A percentile compares a stretch with the other conserved stretches of the same genome.
Evolutionary conservation across 2,888 invertebrate species (phyloP).

Genomic region (Caenorhabditis angaria): DNA sequence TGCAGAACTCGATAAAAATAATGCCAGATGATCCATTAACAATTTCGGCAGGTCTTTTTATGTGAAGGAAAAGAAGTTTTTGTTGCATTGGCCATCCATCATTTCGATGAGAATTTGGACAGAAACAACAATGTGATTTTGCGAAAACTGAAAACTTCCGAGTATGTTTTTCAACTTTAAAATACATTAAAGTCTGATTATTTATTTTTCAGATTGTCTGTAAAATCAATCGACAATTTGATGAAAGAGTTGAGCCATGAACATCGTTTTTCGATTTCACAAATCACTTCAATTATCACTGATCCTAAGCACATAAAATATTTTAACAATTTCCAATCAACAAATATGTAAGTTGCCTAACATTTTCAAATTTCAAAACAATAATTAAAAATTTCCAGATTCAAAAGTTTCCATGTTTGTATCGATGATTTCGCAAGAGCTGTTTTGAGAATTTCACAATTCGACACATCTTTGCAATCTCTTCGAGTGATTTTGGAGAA

Average conservation of each 20-base stretch:
- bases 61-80: background rate
- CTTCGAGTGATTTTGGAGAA: background rate
- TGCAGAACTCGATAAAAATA: background rate
- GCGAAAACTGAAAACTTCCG: background rate
- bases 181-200: background rate
- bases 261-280: background rate
- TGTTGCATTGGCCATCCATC: constrained; percentile 3
- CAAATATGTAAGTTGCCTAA: background rate
- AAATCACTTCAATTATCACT: background rate
- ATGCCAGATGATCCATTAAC: background rate
- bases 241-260: background rate
- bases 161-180: background rate
- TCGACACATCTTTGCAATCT: background rate
- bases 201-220: background rate
- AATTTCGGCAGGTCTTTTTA: background rate
- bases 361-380: background rate
- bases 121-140: constrained; percentile 2
- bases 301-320: background rate
- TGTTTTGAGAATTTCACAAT: background rate
- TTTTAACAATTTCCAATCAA: background rate
- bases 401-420: background rate
- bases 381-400: background rate
- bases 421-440: background rate
- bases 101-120: background rate
- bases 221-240: background rate